Base-by-base conservation (phyloP, 2,888 invertebrate genomes). In the Sympetrum striolatum region DNA sequence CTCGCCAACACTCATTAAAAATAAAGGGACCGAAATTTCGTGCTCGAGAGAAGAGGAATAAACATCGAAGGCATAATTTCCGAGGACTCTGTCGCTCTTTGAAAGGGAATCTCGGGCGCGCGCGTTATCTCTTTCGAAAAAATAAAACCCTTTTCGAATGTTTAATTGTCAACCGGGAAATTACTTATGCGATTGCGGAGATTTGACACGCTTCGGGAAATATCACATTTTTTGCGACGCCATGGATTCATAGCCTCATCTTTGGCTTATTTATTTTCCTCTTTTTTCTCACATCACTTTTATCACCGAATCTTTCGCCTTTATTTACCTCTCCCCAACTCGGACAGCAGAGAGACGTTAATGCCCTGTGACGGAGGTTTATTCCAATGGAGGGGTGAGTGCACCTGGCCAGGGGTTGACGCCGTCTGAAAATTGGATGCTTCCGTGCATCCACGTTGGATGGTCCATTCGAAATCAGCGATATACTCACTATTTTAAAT, bases 281-380 rank as follows among this genome's bases (percentile, higher is more conserved):
- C 37, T 60, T 60, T 60, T 5, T 60, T 10, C 22, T 5, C 5
- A 18, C 44, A 44, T 80, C n/a, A 5, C 37, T 80, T 48, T 44
- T 44, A 22, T 48, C 22, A 15, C 44, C 44, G 10, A 15, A 39
- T 39, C 44, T 44, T 14, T 25, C 44, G 48, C 48, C 0, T 14
- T n/a, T 44, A 14, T 44, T 22, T 44, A 48, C 22, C 44, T 37
- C 10, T 80, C 0, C 73, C 37, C 0, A 80, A 80, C 80, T 18
- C 81, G 0, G 14, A n/a, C 64, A 64, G 64, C 18, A 60, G 25
- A 73, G 73, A 73, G 73, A 25, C 73, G 60, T 60, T 64, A 86
- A 86, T 86, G 60, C 60, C 35, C 14, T 35, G 60, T 64, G 86
- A 86, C 86, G 86, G n/a, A n/a, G n/a, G n/a, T n/a, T n/a, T n/a